Evolutionary conservation across 2,113 vertebrate species (phyloP).

Genomic region (Columba livia): DNA sequence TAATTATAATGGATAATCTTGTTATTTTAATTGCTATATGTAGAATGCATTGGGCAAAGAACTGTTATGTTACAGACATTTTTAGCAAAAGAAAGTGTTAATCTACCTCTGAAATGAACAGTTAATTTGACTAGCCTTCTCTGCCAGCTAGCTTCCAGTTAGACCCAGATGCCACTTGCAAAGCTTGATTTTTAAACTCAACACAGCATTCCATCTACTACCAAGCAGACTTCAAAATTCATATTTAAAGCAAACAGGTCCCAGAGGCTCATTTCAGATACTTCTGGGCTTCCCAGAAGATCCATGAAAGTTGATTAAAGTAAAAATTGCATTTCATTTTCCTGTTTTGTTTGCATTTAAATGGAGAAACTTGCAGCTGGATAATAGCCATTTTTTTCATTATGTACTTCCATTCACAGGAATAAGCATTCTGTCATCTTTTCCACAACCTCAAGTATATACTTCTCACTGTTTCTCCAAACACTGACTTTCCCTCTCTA

Average conservation of each 20-base stretch:
- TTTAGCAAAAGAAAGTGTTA: not conserved
- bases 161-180: not conserved
- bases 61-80: not conserved
- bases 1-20: not conserved
- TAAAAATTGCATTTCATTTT: constrained; percentile 63
- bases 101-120: not conserved
- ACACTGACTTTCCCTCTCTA: not conserved
- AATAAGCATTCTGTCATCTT: not conserved
- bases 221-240: constrained; percentile 26
- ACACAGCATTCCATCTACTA: not conserved
- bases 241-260: constrained; percentile 52
- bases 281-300: constrained; percentile 46
- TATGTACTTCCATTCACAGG: not conserved
- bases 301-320: constrained; percentile 68
- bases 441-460: not conserved
- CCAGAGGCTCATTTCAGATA: constrained; percentile 45
- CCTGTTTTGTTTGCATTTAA: constrained; percentile 66
- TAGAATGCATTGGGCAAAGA: not conserved
- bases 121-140: not conserved
- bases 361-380: constrained; percentile 51
- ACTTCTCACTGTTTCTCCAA: not conserved
- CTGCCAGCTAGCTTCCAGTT: not conserved
- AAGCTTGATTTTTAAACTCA: not conserved
- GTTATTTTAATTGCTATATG: not conserved
- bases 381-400: constrained; percentile 19